Evolutionary conservation across 1,140 invertebrate genomes (phyloP).

Genomic region (Drosophila ananassae): DNA sequence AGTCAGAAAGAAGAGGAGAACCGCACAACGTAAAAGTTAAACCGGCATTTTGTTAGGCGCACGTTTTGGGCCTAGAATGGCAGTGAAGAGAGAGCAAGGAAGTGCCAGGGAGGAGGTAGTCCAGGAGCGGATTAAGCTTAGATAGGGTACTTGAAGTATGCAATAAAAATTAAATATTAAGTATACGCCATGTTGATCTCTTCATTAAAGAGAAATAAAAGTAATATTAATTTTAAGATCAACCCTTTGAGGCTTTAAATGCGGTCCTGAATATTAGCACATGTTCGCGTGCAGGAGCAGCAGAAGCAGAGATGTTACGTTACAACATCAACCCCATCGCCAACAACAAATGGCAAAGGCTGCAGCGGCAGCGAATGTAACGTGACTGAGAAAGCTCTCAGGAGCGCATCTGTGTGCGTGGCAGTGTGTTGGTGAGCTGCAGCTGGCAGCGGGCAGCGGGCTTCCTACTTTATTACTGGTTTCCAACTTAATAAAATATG

Average conservation of each 20-base stretch:
- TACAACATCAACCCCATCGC: conserved; percentile 21
- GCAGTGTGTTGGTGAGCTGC: conserved; percentile 38
- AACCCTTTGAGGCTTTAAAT: conserved; percentile 3
- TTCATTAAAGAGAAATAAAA: neutral
- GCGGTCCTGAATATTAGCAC: conserved; percentile 44
- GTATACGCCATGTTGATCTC: conserved; percentile 2
- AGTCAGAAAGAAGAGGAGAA: conserved; percentile 20
- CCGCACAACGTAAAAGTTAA: conserved; percentile 64
- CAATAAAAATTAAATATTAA: neutral
- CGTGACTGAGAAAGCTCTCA: conserved; percentile 23
- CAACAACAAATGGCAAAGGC: neutral
- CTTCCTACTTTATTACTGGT: conserved; percentile 78
- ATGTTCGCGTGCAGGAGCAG: conserved; percentile 26
- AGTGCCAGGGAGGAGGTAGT: neutral
- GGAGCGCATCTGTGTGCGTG: conserved; percentile 13
- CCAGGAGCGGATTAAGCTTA: conserved; percentile 13
- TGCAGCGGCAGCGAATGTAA: conserved; percentile 4
- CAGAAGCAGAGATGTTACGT: conserved; percentile 6
- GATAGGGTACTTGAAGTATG: neutral
- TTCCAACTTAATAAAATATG: conserved; percentile 75
- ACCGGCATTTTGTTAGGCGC: conserved; percentile 70
- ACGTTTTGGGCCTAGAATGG: conserved; percentile 48
- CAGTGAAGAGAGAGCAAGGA: conserved; percentile 7
- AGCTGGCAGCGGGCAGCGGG: conserved; percentile 64
- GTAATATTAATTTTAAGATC: neutral